Base-by-base conservation (phyloP, 2,113 vertebrate species). In the Oreochromis tanganicae region DNA sequence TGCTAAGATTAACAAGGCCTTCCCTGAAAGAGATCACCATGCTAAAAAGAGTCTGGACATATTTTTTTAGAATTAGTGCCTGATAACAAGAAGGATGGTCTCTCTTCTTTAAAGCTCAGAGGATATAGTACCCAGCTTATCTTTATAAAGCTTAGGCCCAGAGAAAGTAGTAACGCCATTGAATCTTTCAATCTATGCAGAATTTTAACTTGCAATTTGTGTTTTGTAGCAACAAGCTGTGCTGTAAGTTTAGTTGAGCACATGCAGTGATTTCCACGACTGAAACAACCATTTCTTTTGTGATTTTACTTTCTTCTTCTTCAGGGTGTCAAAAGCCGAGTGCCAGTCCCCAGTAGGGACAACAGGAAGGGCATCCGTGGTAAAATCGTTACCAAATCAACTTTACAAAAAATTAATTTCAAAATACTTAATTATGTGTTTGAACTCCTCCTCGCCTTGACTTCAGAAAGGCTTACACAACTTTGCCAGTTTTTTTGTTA, bases 301-400 rank as follows among this genome's bases (percentile, higher is more conserved):
- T 38, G 27, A 8, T 73, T 73, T 73, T 73, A 73, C 66, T 38
- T 68, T 68, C 34, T 0, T 41, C 34, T 41, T 68, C 19, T 41
- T 68, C 19, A 68, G 63, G 63, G 34, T 38, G 4, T 68, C 3
- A 21, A 21, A 68, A 68, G 11, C 19, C 34, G 41, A 2, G 34
- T 21, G 34, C 34, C 1, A 68, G 63, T 68, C 11, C 19, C 19
- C 10, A 41, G 11, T 36, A 21, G 19, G 63, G 19, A 41, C 34
- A 68, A 38, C 11, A 38, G 34, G 32, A 19, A 34, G 59, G 0
- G 9, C 59, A 63, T 36, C 29, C 0, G 10, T 6, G 8, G 10
- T 41, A 11, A 41, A 41, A 11, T 41, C 38, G 9, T 4, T 11
- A 41, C 38, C 38, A 41, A 41, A 41, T 41, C 38, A 41, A 41